phyloP scores from a whole-genome alignment of 1,140 invertebrate genomes.

The Cotesia chilonis region DNA sequence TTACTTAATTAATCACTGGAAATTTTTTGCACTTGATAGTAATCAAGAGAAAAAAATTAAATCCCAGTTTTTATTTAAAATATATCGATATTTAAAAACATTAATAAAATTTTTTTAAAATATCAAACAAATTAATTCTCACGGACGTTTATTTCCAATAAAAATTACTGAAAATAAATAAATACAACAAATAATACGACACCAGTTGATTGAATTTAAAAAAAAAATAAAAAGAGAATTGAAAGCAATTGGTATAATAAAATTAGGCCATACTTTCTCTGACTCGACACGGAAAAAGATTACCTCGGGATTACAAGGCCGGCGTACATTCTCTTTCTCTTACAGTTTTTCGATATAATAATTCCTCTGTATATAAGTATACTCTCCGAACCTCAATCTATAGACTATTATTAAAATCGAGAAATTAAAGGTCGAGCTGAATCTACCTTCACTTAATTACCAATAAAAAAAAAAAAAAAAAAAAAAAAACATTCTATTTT shows the following conservation, averaged over 20 bases:
- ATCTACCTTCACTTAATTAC: too few relatives aligned
- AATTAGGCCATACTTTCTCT: constrained; percentile 29
- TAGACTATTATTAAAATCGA: neutral
- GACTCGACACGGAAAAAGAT: neutral
- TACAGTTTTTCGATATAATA: constrained; percentile 13
- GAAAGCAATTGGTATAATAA: constrained; percentile 29
- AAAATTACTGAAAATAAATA: neutral
- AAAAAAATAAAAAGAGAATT: constrained; percentile 11
- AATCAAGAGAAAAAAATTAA: too few relatives aligned
- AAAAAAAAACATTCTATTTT: too few relatives aligned
- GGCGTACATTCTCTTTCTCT: constrained; percentile 11
- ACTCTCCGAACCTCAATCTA: neutral
- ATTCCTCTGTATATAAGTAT: constrained; percentile 2
- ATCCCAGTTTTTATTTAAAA: too few relatives aligned
- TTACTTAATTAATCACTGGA: too few relatives aligned
- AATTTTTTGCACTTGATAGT: too few relatives aligned
- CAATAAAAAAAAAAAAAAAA: too few relatives aligned
- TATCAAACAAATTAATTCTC: too few relatives aligned
- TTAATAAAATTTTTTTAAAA: too few relatives aligned
- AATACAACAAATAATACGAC: neutral
- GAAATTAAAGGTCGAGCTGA: too few relatives aligned
- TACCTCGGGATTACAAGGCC: constrained; percentile 20
- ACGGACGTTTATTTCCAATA: neutral
- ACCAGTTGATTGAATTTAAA: neutral
- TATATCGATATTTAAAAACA: too few relatives aligned